A percentile compares a stretch with the other conserved stretches of the same genome.
These are phyloP conservation scores for Aphidoletes aphidimyza DNA, from an alignment of 2,888 invertebrate species.

Conservation along the genomic window DNA sequence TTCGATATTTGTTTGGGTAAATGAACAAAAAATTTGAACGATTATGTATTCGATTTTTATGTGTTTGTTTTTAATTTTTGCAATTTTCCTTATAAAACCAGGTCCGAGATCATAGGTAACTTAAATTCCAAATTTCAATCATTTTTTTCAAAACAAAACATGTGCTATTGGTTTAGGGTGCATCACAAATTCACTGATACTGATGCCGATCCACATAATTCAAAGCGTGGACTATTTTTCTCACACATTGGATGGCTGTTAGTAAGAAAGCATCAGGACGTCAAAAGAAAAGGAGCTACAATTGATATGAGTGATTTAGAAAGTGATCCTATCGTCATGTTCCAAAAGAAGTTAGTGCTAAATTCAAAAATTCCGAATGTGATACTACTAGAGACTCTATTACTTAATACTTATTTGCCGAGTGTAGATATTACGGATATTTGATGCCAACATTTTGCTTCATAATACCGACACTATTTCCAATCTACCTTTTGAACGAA, in stretches of 20 bases:
- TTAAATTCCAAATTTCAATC: not conserved
- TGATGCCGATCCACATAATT: slow-evolving; percentile 91
- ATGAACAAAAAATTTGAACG: not conserved
- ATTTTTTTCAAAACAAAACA: not conserved
- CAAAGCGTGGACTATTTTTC: slow-evolving; percentile 91
- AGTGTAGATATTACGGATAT: slow-evolving; percentile 72
- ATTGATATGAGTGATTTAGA: slow-evolving; percentile 90
- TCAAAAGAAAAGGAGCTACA: slow-evolving; percentile 82
- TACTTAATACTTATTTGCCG: too few species aligned
- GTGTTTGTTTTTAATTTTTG: not conserved
- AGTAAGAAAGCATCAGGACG: slow-evolving; percentile 87
- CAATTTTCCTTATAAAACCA: too few species aligned
- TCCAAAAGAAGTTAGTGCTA: slow-evolving; percentile 81
- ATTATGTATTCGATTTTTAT: not conserved
- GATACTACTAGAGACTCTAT: not conserved
- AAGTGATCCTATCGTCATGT: slow-evolving; percentile 83
- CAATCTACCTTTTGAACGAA: slow-evolving; percentile 82
- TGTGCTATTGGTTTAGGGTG: slow-evolving; percentile 67
- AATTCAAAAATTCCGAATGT: not conserved
- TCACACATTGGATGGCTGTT: slow-evolving; percentile 95
- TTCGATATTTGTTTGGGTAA: slow-evolving; percentile 83
- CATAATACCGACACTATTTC: slow-evolving; percentile 80
- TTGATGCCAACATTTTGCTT: slow-evolving; percentile 84
- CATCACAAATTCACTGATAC: slow-evolving; percentile 93
- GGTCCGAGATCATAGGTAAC: slow-evolving; percentile 55